phyloP scores from a whole-genome alignment of 2,113 vertebrate genomes.

The Eolophus roseicapilla region DNA sequence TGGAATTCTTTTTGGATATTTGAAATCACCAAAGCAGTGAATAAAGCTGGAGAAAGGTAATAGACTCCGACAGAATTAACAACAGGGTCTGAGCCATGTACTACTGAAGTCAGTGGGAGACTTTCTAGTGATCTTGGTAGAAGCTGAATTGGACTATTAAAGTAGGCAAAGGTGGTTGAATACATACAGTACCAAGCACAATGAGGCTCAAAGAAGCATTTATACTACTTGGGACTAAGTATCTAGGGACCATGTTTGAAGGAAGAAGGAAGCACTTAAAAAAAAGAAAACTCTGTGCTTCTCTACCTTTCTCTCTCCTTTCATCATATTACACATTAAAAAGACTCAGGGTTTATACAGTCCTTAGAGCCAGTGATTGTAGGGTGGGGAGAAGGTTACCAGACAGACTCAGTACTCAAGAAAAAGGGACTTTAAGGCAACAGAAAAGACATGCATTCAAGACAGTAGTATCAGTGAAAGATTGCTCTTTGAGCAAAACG shows the following conservation, averaged over 20 bases:
- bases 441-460: background rate
- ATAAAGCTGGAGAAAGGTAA: background rate
- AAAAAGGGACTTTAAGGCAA: background rate
- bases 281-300: background rate
- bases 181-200: background rate
- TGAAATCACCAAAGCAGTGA: background rate
- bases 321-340: background rate
- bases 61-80: background rate
- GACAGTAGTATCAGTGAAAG: background rate
- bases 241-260: background rate
- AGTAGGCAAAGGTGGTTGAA: background rate
- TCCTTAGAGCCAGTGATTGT: background rate
- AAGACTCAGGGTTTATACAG: background rate
- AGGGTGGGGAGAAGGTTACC: background rate
- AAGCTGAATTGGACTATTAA: background rate
- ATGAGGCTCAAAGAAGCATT: background rate
- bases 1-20: background rate
- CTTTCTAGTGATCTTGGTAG: background rate
- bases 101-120: background rate
- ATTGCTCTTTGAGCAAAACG: background rate
- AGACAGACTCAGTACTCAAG: background rate
- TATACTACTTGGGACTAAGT: background rate
- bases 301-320: background rate
- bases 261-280: background rate
- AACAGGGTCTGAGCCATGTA: background rate